Percentiles rank a stretch among this genome's conserved stretches.
phyloP scores from a whole-genome alignment of 35 echinoderm and acorn worm genomes.

The Acanthaster planci region DNA sequence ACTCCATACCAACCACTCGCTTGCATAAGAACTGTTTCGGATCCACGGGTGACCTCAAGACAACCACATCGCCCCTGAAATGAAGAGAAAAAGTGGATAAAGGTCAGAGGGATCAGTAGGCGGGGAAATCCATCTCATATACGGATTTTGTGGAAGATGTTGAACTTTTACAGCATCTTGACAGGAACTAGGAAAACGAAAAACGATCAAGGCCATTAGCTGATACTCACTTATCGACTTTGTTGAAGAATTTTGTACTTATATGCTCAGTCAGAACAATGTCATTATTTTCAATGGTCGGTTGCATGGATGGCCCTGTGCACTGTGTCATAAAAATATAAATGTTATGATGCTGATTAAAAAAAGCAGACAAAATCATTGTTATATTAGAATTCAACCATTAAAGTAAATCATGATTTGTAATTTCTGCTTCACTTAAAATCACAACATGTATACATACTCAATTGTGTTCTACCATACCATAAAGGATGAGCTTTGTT shows the following conservation, averaged over 20 bases:
- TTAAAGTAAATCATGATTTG: too few species aligned
- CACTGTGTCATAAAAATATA: slow-evolving; percentile 47
- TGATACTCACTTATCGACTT: slow-evolving; percentile 50
- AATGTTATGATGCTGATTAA: too few species aligned
- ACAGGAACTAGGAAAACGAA: not conserved
- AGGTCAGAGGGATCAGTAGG: too few species aligned
- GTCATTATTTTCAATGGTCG: slow-evolving; percentile 73
- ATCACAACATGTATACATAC: too few species aligned
- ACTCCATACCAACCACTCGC: slow-evolving; percentile 65
- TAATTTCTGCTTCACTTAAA: too few species aligned
- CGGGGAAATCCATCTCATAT: too few species aligned
- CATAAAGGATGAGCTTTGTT: too few species aligned
- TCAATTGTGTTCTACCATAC: too few species aligned
- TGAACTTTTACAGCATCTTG: too few species aligned
- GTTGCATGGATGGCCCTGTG: slow-evolving; percentile 86
- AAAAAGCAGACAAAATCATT: too few species aligned
- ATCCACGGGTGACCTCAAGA: slow-evolving; percentile 73
- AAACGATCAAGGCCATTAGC: not conserved
- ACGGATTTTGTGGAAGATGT: too few species aligned
- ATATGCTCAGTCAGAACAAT: slow-evolving; percentile 88
- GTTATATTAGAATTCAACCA: too few species aligned
- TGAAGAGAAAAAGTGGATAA: not conserved
- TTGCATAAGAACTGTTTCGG: slow-evolving; percentile 82
- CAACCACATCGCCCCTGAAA: slow-evolving; percentile 82
- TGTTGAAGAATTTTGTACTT: slow-evolving; percentile 54